A percentile compares a stretch with the other conserved stretches of the same genome.
Evolutionary conservation across 2,797 vertebrate species (phyloP).

Genomic region (Acanthiza pusilla): DNA sequence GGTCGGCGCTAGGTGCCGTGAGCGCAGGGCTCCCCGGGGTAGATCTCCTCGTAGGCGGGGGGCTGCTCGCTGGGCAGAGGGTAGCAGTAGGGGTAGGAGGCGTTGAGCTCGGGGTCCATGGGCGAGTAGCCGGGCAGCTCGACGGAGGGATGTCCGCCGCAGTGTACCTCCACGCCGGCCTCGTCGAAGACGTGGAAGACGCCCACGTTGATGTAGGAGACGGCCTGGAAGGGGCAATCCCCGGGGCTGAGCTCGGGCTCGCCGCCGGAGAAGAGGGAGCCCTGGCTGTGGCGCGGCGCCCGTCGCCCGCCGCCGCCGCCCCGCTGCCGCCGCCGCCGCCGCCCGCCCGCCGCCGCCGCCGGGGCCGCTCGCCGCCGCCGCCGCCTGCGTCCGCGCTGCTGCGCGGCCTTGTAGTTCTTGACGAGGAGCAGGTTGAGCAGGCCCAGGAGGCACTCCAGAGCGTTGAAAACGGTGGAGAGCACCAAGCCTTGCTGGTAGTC

Average conservation of each 20-base stretch:
- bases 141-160: slow-evolving; percentile 89
- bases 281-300: slow-evolving; percentile 77
- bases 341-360: slow-evolving; percentile 52
- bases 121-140: slow-evolving; percentile 92
- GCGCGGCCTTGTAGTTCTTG: slow-evolving; percentile 87
- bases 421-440: slow-evolving; percentile 87
- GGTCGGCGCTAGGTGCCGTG: slow-evolving; percentile 50
- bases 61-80: slow-evolving; percentile 84
- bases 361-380: slow-evolving; percentile 16
- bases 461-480: slow-evolving; percentile 89
- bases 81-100: slow-evolving; percentile 89
- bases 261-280: slow-evolving; percentile 81
- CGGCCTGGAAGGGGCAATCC: slow-evolving; percentile 75
- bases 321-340: background rate
- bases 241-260: slow-evolving; percentile 80
- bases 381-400: slow-evolving; percentile 73
- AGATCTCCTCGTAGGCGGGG: slow-evolving; percentile 89
- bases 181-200: slow-evolving; percentile 83
- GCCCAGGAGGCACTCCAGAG: slow-evolving; percentile 89
- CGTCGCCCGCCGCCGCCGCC: slow-evolving; percentile 39
- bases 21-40: slow-evolving; percentile 79
- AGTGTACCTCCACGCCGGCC: slow-evolving; percentile 86
- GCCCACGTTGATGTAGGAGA: slow-evolving; percentile 92
- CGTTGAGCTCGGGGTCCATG: slow-evolving; percentile 86
- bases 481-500: slow-evolving; percentile 90